These are phyloP conservation scores for Acanthosoma haemorrhoidale DNA, from an alignment of 2,888 invertebrate species.

Conservation along the genomic window DNA sequence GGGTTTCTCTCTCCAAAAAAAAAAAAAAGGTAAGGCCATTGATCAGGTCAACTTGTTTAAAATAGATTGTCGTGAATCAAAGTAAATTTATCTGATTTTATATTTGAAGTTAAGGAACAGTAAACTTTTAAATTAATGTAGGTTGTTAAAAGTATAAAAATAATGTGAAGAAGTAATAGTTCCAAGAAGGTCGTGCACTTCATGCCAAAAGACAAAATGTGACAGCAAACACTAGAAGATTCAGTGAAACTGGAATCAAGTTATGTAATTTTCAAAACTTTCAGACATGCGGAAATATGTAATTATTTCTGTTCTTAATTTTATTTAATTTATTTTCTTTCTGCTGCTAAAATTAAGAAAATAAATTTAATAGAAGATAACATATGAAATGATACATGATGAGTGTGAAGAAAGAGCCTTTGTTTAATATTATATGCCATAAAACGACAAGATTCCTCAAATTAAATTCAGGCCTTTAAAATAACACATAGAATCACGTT, in stretches of 20 bases:
- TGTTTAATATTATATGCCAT: neutral
- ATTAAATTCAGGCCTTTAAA: too few relatives aligned
- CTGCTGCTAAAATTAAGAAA: neutral
- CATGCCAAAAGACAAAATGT: constrained; percentile 8
- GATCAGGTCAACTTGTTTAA: too few relatives aligned
- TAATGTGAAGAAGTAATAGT: neutral
- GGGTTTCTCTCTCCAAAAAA: too few relatives aligned
- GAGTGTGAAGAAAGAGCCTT: neutral
- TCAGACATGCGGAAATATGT: neutral
- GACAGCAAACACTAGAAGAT: neutral
- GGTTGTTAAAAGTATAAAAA: neutral
- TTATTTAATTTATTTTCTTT: neutral
- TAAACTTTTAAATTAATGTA: neutral
- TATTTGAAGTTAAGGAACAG: neutral
- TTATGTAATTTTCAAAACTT: neutral
- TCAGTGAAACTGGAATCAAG: neutral
- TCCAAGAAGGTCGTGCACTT: neutral
- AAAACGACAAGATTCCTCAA: too few relatives aligned
- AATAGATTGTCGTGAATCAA: too few relatives aligned
- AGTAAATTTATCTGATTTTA: too few relatives aligned
- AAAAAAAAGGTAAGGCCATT: too few relatives aligned
- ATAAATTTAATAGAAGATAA: neutral
- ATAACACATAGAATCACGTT: too few relatives aligned
- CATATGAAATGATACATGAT: neutral
- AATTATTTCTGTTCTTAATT: neutral